These are phyloP conservation scores for Subacronicta megacephala DNA, from an alignment of 2,888 invertebrate genomes.

Conservation along the genomic window DNA sequence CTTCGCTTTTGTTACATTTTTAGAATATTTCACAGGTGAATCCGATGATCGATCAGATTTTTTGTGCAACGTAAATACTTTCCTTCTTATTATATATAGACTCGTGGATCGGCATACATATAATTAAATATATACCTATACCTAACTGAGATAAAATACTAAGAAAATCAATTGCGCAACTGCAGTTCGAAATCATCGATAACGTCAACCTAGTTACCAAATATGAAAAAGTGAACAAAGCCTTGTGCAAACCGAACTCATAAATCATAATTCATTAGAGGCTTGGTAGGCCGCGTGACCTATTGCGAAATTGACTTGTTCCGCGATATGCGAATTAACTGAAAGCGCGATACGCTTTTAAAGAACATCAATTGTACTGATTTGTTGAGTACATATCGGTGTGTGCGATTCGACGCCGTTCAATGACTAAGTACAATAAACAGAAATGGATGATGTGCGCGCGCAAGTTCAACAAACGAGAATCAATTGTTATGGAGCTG, in stretches of 20 bases:
- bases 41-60: slow-evolving; percentile 55
- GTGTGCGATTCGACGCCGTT: slow-evolving; percentile 39
- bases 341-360: slow-evolving; percentile 41
- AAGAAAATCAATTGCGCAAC: slow-evolving; percentile 30
- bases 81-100: too few relatives aligned
- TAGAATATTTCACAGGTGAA: slow-evolving; percentile 54
- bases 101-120: neutral
- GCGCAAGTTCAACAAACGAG: slow-evolving; percentile 77
- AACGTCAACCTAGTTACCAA: slow-evolving; percentile 64
- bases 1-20: slow-evolving; percentile 63
- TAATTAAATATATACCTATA: neutral
- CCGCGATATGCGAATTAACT: slow-evolving; percentile 51
- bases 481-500: slow-evolving; percentile 81
- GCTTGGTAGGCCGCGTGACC: slow-evolving; percentile 69
- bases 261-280: slow-evolving; percentile 80
- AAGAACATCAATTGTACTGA: slow-evolving; percentile 50
- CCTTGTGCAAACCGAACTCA: slow-evolving; percentile 64
- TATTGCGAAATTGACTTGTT: slow-evolving; percentile 69
- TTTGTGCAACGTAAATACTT: slow-evolving; percentile 23
- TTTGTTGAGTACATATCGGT: slow-evolving; percentile 48
- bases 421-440: slow-evolving; percentile 52
- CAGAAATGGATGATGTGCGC: slow-evolving; percentile 51
- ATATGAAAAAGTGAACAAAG: slow-evolving; percentile 69
- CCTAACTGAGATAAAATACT: slow-evolving; percentile 14
- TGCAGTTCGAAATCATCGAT: slow-evolving; percentile 46